Conservation (phyloP, 2,113 vertebrate genomes). For the Epinephelus moara region DNA sequence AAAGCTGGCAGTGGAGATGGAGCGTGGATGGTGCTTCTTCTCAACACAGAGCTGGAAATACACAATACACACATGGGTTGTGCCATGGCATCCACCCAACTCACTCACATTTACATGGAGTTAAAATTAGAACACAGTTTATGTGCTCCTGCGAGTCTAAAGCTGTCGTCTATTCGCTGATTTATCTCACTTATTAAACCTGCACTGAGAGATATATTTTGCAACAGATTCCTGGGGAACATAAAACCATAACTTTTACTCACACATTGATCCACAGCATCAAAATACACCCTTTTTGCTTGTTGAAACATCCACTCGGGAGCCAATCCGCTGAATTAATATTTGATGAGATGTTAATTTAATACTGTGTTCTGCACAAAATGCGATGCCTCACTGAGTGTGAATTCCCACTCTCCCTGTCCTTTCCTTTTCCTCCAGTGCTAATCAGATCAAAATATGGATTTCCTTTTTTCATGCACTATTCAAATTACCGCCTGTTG, state of each 20-base stretch:
- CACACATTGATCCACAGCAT: constrained; percentile 1
- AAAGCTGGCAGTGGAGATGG: constrained; percentile 49
- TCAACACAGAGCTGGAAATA: constrained; percentile 38
- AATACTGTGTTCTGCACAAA: constrained; percentile 24
- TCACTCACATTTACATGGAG: constrained; percentile 25
- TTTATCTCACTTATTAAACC: constrained; percentile 5
- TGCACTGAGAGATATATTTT: not conserved
- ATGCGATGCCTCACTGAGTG: not conserved
- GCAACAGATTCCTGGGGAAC: not conserved
- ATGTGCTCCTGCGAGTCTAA: not conserved
- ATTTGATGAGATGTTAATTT: constrained; percentile 58
- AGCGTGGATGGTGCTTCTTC: constrained; percentile 18
- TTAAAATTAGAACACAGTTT: constrained; percentile 45
- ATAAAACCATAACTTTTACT: not conserved
- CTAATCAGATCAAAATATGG: constrained; percentile 31
- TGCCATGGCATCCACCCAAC: constrained; percentile 19
- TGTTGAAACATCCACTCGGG: constrained; percentile 14
- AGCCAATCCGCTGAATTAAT: constrained; percentile 35
- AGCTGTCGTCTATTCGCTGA: not conserved
- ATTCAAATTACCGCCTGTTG: not conserved
- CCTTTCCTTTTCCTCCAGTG: not conserved
- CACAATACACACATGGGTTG: constrained; percentile 35
- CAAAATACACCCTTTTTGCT: not conserved
- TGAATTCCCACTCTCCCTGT: constrained; percentile 21
- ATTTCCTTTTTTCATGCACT: constrained; percentile 10